A percentile compares a stretch with the other conserved stretches of the same genome.
Evolutionary conservation across 2,888 invertebrate species (phyloP).

Genomic region (Neoscelio sp.): DNA sequence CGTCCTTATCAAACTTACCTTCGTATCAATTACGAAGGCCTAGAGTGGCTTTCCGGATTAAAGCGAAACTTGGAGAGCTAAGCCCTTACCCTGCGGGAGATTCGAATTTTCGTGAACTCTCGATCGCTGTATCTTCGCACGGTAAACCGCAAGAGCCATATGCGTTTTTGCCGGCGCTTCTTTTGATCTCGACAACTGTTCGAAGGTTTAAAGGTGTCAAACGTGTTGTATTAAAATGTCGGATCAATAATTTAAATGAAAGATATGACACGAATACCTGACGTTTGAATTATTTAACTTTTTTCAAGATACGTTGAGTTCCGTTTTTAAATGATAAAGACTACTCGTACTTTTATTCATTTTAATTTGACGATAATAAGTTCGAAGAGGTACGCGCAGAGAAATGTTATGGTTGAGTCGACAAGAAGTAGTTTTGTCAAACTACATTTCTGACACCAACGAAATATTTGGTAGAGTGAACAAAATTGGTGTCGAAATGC

Average conservation of each 20-base stretch:
- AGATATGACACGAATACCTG: no score
- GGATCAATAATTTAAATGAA: constrained; percentile 34
- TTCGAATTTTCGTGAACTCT: constrained; percentile 77
- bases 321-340: no score
- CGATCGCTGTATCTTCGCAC: constrained; percentile 33
- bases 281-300: no score
- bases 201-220: constrained; percentile 13
- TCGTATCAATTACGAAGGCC: constrained; percentile 82
- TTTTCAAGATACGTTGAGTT: no score
- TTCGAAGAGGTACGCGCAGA: no score
- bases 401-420: no score
- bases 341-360: no score
- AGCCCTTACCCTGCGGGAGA: constrained; percentile 74
- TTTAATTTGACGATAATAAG: no score
- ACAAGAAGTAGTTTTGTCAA: no score
- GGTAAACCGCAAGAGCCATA: constrained; percentile 27
- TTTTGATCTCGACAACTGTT: constrained; percentile 2
- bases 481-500: no score
- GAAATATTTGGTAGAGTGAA: no score
- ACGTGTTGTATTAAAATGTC: background rate
- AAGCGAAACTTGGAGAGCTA: constrained; percentile 82
- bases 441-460: no score
- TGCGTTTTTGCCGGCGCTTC: constrained; percentile 51
- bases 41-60: constrained; percentile 83
- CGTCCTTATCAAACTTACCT: constrained; percentile 72